Evolutionary conservation across 2,113 vertebrate species (phyloP).

Genomic region (Scomber japonicus): DNA sequence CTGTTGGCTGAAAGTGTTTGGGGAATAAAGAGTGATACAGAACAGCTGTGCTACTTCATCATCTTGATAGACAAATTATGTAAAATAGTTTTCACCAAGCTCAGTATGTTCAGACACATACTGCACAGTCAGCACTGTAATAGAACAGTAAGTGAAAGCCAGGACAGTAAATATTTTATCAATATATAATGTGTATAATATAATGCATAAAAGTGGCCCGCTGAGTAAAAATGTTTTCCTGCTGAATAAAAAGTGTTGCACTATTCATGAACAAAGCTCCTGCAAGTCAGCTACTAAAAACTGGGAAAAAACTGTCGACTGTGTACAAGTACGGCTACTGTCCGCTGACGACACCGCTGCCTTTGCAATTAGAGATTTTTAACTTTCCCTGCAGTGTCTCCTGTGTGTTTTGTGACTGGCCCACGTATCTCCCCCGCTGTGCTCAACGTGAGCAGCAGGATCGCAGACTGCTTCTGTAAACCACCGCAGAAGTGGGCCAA

Average conservation of each 20-base stretch:
- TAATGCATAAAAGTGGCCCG: too few species aligned
- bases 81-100: too few species aligned
- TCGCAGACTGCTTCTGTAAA: neutral
- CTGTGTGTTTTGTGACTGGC: neutral
- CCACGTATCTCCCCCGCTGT: neutral
- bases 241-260: neutral
- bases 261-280: neutral
- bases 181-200: too few species aligned
- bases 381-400: constrained; percentile 10
- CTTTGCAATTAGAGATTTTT: neutral
- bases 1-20: too few species aligned
- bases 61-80: too few species aligned
- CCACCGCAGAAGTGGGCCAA: constrained; percentile 36
- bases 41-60: too few species aligned
- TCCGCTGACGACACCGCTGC: neutral
- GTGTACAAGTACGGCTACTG: neutral
- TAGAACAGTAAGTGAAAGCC: too few species aligned
- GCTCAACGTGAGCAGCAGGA: neutral
- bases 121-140: too few species aligned
- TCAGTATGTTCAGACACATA: too few species aligned
- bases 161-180: too few species aligned
- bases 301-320: neutral
- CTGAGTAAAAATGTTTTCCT: too few species aligned
- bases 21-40: too few species aligned
- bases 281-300: neutral